Conservation (phyloP, 92 coral and sea anemone species). For the Paramuricea clavata region DNA sequence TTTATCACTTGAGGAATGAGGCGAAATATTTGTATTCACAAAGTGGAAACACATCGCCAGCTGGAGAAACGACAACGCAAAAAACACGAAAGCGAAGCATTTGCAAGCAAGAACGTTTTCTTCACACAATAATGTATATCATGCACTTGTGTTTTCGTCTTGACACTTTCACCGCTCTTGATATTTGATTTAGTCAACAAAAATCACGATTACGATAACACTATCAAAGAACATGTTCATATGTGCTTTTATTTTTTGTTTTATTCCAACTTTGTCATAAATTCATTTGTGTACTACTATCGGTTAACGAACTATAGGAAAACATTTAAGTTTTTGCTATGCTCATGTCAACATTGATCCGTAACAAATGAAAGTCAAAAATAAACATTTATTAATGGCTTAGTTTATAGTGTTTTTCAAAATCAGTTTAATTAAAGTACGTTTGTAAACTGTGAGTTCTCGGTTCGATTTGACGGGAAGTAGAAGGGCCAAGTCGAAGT, state of each 20-base stretch:
- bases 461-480: no score
- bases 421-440: no score
- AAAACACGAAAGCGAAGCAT: background rate
- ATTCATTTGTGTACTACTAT: constrained; percentile 41
- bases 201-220: background rate
- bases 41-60: background rate
- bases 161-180: background rate
- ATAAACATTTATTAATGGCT: no score
- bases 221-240: background rate
- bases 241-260: constrained; percentile 3
- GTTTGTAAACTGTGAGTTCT: no score
- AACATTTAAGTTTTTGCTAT: constrained; percentile 7
- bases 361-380: background rate
- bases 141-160: background rate
- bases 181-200: background rate
- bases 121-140: constrained; percentile 7
- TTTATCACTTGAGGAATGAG: background rate
- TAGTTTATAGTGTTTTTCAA: no score
- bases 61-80: background rate
- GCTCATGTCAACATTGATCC: background rate
- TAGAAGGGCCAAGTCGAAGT: no score
- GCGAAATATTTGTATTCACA: background rate
- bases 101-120: background rate
- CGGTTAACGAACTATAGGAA: constrained; percentile 53
- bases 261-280: constrained; percentile 18